Percentiles rank a stretch among this genome's conserved stretches.
Conservation (phyloP, 2,113 vertebrate species). For the Thalassarche chlororhynchos region DNA sequence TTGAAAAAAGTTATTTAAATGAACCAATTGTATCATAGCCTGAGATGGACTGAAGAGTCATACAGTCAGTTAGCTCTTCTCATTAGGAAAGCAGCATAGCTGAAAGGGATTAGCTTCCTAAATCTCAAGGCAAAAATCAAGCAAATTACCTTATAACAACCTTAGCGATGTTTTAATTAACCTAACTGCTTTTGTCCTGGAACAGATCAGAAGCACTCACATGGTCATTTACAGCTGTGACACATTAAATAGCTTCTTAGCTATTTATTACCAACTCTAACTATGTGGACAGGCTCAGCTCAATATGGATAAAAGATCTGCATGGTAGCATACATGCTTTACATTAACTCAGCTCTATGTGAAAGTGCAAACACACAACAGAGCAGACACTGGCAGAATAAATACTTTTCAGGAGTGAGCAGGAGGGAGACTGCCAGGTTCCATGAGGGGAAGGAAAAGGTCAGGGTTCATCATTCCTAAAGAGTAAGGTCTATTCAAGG, state of each 20-base stretch:
- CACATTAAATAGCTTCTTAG: background rate
- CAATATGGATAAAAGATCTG: background rate
- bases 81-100: background rate
- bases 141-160: conserved; percentile 4
- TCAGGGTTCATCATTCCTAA: background rate
- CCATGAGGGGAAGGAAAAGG: background rate
- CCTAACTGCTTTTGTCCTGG: conserved; percentile 16
- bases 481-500: background rate
- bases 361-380: background rate
- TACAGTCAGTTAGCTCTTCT: background rate
- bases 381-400: background rate
- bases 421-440: background rate
- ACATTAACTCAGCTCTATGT: background rate
- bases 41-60: background rate
- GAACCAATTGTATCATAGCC: background rate
- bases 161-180: conserved; percentile 39
- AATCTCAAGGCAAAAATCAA: conserved; percentile 40
- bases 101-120: conserved; percentile 19
- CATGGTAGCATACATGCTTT: background rate
- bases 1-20: conserved; percentile 21
- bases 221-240: background rate
- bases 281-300: background rate
- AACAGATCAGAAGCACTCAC: conserved; percentile 6
- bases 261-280: background rate
- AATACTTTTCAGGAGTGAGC: background rate